Evolutionary conservation across 1,140 invertebrate species (phyloP).

Genomic region (Latrodectus geometricus): DNA sequence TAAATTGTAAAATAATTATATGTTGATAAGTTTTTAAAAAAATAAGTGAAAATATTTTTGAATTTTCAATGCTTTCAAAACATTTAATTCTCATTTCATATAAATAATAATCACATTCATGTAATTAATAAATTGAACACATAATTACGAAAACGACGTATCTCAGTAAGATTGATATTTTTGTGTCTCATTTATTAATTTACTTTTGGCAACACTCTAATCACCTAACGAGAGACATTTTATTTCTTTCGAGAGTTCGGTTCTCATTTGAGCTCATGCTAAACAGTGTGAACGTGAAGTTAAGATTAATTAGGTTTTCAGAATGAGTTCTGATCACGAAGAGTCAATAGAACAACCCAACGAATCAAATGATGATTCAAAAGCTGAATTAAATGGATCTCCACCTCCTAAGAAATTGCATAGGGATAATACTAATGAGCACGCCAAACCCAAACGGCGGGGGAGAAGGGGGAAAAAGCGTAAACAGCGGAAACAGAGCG

Average conservation of each 20-base stretch:
- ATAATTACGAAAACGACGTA: no score
- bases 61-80: no score
- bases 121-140: no score
- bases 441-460: constrained; percentile 30
- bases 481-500: constrained; percentile 34
- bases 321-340: constrained; percentile 27
- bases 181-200: no score
- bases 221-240: background rate
- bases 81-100: no score
- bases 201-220: background rate
- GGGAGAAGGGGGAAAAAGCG: constrained; percentile 49
- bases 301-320: background rate
- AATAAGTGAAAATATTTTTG: no score
- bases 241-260: background rate
- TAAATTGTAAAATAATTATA: no score
- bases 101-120: no score
- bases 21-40: no score
- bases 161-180: no score
- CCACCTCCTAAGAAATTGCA: background rate
- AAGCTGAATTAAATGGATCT: background rate
- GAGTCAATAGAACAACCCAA: background rate
- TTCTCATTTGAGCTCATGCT: no score
- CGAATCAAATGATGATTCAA: background rate
- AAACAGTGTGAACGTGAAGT: background rate
- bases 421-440: background rate